Percentiles rank a stretch among this genome's conserved stretches.
These are phyloP conservation scores for Archaeoteleia sp. DNA, from an alignment of 2,888 invertebrate genomes.

Conservation along the genomic window DNA sequence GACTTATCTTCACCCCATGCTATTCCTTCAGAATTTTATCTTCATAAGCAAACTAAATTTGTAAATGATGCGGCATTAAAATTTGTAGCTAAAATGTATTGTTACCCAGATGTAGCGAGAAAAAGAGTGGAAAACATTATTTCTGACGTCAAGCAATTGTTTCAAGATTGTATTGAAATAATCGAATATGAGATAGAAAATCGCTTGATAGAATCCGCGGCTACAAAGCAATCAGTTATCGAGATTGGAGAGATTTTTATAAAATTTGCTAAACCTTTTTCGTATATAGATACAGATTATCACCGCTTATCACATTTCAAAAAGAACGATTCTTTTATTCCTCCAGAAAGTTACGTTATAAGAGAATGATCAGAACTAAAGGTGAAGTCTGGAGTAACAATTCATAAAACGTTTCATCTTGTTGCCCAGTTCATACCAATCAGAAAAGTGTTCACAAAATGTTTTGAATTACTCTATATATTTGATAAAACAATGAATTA, in stretches of 20 bases:
- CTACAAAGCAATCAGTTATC: too few relatives aligned
- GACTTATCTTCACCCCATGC: too few relatives aligned
- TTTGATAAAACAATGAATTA: conserved; percentile 1
- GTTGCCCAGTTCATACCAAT: neutral
- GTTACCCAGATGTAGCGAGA: too few relatives aligned
- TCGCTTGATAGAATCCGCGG: too few relatives aligned
- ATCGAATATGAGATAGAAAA: too few relatives aligned
- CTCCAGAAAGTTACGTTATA: neutral
- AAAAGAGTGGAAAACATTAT: too few relatives aligned
- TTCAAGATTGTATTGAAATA: too few relatives aligned
- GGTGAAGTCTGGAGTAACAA: neutral
- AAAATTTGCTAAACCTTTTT: neutral
- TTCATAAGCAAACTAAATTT: too few relatives aligned
- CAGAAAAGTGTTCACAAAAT: neutral
- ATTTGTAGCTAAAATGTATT: too few relatives aligned
- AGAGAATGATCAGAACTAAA: neutral
- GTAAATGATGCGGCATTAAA: too few relatives aligned
- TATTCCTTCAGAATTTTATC: too few relatives aligned
- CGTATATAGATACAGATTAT: neutral
- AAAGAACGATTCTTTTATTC: neutral
- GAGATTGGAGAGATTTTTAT: neutral
- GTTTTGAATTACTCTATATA: neutral
- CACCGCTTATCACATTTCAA: neutral
- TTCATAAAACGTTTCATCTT: neutral
- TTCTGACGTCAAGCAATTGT: too few relatives aligned